Percentiles rank a stretch among this genome's conserved stretches.
Conservation (phyloP, 2,113 vertebrate species). For the Melanostigma gelatinosum region DNA sequence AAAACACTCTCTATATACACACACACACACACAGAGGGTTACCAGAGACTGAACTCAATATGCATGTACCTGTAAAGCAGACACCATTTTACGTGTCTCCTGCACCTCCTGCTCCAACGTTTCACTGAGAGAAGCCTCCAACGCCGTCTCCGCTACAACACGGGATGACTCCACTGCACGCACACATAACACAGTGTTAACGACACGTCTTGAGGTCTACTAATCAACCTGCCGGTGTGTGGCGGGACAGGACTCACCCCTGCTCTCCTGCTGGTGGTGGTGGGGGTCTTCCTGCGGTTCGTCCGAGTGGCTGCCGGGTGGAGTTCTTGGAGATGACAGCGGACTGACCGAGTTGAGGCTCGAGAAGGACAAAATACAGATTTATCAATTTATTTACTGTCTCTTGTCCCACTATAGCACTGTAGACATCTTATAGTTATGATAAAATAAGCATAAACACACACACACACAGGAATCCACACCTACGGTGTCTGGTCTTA, state of each 20-base stretch:
- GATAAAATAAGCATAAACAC: constrained; percentile 6
- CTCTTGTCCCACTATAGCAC: not conserved
- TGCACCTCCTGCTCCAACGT: constrained; percentile 94
- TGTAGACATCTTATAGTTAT: not conserved
- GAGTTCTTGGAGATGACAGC: constrained; percentile 84
- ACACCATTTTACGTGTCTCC: constrained; percentile 96
- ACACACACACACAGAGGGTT: not conserved
- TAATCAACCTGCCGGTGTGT: not conserved
- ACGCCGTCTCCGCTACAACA: constrained; percentile 24
- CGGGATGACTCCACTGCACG: constrained; percentile 40
- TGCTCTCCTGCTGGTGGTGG: constrained; percentile 76
- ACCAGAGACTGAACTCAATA: not conserved
- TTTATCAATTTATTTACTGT: constrained; percentile 17
- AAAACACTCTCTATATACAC: not conserved
- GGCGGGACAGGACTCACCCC: constrained; percentile 66
- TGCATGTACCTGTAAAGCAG: constrained; percentile 81
- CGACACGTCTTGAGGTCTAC: not conserved
- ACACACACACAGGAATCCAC: constrained; percentile 5
- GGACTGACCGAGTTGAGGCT: constrained; percentile 91
- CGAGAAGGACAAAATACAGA: constrained; percentile 30
- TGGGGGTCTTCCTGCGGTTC: constrained; percentile 75
- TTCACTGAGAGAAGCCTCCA: constrained; percentile 91
- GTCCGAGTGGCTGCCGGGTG: constrained; percentile 79
- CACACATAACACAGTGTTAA: not conserved
- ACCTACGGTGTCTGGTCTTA: constrained; percentile 64